Percentiles rank a stretch among this genome's conserved stretches.
phyloP scores from a whole-genome alignment of 2,888 invertebrate species.

The Sesia bembeciformis region DNA sequence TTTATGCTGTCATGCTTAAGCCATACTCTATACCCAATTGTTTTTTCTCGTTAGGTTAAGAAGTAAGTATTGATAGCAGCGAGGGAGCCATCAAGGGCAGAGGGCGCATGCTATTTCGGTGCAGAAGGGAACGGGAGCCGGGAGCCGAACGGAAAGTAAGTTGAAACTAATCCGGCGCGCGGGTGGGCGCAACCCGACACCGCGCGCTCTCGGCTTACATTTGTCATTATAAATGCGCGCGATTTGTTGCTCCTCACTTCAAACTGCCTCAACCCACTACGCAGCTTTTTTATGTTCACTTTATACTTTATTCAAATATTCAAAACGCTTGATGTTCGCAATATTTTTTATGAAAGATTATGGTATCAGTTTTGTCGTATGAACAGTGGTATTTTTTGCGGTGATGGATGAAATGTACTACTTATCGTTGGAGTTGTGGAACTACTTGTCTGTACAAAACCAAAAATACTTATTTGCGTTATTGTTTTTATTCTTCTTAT shows the following conservation, averaged over 20 bases:
- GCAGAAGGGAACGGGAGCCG: conserved; percentile 20
- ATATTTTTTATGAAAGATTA: conserved; percentile 58
- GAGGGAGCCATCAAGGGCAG: conserved; percentile 49
- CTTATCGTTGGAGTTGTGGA: no score
- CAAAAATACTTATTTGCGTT: no score
- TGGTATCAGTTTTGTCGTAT: conserved; percentile 41
- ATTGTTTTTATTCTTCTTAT: no score
- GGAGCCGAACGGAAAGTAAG: conserved; percentile 59
- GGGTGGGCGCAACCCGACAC: conserved; percentile 70
- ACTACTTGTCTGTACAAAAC: no score
- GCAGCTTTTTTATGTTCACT: conserved; percentile 58
- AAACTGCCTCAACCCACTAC: conserved; percentile 31
- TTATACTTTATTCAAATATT: conserved; percentile 65
- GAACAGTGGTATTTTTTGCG: conserved; percentile 10
- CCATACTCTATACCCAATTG: no score
- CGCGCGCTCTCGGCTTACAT: conserved; percentile 63
- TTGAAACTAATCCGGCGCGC: conserved; percentile 59
- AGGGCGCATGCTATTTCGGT: conserved; percentile 43
- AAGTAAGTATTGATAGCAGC: conserved; percentile 43
- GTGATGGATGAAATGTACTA: neutral
- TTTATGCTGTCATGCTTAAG: no score
- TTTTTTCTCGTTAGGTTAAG: no score
- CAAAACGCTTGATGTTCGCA: conserved; percentile 42
- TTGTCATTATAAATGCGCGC: conserved; percentile 74
- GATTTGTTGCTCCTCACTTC: conserved; percentile 69